Percentiles rank a stretch among this genome's conserved stretches.
Conservation (phyloP, 2,888 invertebrate genomes). For the Hemistola chrysoprasaria region DNA sequence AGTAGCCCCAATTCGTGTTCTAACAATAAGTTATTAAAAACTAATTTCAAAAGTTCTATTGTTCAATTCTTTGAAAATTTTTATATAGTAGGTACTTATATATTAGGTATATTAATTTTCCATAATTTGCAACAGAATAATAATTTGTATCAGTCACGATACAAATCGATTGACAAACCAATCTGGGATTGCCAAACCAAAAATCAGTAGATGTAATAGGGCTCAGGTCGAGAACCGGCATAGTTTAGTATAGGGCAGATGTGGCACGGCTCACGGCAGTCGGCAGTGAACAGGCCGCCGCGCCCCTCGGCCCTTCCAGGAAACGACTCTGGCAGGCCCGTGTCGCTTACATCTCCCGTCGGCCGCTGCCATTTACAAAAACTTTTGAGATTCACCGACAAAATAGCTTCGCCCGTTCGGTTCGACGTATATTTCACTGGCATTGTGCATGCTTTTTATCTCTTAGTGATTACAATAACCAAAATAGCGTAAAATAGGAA, state of each 20-base stretch:
- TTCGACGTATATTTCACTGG: conserved; percentile 55
- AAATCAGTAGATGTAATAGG: conserved; percentile 33
- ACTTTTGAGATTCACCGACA: conserved; percentile 70
- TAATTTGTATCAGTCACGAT: too few relatives aligned
- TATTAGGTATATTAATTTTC: too few relatives aligned
- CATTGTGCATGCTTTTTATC: conserved; percentile 43
- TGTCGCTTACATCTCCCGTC: conserved; percentile 48
- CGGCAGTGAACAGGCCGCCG: conserved; percentile 58
- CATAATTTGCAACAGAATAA: too few relatives aligned
- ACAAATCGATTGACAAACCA: too few relatives aligned
- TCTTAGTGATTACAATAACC: conserved; percentile 42
- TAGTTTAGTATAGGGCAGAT: conserved; percentile 60
- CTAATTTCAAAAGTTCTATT: too few relatives aligned
- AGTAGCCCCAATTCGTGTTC: too few relatives aligned
- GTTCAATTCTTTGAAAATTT: too few relatives aligned
- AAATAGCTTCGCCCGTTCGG: conserved; percentile 36
- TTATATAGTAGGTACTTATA: too few relatives aligned
- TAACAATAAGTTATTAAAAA: too few relatives aligned
- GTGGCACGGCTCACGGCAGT: conserved; percentile 45
- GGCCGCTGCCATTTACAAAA: conserved; percentile 48
- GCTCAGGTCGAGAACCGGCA: conserved; percentile 33
- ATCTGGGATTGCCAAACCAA: conserved; percentile 9
- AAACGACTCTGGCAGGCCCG: conserved; percentile 57
- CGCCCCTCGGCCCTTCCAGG: conserved; percentile 71
- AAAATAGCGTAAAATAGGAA: conserved; percentile 38